These are phyloP conservation scores for Sigmodon hispidus DNA, from an alignment of 2,113 vertebrate genomes.

Conservation along the genomic window DNA sequence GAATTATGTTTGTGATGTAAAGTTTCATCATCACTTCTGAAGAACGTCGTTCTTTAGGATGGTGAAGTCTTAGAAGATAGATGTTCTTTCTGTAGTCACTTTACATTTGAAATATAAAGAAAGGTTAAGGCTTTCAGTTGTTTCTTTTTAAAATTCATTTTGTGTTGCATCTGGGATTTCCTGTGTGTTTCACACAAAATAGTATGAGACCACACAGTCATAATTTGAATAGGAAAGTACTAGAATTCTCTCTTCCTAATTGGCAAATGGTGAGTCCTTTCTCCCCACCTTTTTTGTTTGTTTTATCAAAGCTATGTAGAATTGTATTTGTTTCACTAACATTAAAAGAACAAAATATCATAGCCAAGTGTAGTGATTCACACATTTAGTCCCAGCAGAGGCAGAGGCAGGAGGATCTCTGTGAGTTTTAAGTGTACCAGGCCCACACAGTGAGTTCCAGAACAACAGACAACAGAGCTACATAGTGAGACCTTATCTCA, in stretches of 20 bases:
- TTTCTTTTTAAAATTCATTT: constrained; percentile 39
- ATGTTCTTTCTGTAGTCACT: not conserved
- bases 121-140: constrained; percentile 17
- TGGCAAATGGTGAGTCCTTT: not conserved
- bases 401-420: not conserved
- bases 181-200: constrained; percentile 28
- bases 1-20: not conserved
- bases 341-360: constrained; percentile 18
- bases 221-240: not conserved
- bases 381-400: not conserved
- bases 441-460: not conserved
- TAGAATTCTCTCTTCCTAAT: constrained; percentile 6
- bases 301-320: not conserved
- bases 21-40: not conserved
- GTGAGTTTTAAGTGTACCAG: not conserved
- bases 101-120: constrained; percentile 50
- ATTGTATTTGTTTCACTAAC: constrained; percentile 21
- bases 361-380: not conserved
- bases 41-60: not conserved
- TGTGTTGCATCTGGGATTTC: not conserved
- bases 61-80: constrained; percentile 4
- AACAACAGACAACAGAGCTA: not conserved
- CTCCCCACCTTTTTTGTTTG: not conserved
- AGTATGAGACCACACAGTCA: not conserved
- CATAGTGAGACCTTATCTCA: not conserved